phyloP scores from a whole-genome alignment of 2,797 vertebrate genomes.

The Darevskia nairensis region DNA sequence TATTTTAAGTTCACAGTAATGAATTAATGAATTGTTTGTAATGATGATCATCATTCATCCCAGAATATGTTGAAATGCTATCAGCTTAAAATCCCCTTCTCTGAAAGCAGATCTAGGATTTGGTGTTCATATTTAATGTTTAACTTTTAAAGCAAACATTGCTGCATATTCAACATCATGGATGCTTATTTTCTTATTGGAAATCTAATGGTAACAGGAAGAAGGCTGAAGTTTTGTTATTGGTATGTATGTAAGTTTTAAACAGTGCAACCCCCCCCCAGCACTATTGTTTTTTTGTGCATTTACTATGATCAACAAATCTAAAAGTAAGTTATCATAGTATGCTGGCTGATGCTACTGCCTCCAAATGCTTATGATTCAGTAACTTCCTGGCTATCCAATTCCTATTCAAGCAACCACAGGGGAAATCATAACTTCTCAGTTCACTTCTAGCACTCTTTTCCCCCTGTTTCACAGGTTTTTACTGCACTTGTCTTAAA shows the following conservation, averaged over 20 bases:
- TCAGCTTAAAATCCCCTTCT: conserved; percentile 10
- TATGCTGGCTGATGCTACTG: neutral
- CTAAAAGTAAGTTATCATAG: neutral
- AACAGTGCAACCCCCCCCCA: neutral
- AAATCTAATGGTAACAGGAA: neutral
- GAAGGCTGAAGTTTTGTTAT: neutral
- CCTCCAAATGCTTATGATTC: neutral
- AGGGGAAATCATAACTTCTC: neutral
- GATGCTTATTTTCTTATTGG: neutral
- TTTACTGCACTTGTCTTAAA: neutral
- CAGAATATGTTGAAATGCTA: neutral
- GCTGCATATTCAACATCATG: neutral
- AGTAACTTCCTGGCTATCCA: neutral
- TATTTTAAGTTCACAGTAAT: neutral
- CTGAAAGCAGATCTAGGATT: conserved; percentile 25
- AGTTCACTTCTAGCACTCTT: neutral
- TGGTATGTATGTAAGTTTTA: neutral
- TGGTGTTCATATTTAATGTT: neutral
- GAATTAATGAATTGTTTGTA: conserved; percentile 5
- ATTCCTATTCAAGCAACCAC: neutral
- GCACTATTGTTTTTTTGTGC: neutral
- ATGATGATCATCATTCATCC: too few species aligned
- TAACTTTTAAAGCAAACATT: neutral
- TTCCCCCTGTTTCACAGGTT: neutral
- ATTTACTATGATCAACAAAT: neutral